Conservation (phyloP, 2,888 invertebrate genomes). For the Hybos culiciformis region DNA sequence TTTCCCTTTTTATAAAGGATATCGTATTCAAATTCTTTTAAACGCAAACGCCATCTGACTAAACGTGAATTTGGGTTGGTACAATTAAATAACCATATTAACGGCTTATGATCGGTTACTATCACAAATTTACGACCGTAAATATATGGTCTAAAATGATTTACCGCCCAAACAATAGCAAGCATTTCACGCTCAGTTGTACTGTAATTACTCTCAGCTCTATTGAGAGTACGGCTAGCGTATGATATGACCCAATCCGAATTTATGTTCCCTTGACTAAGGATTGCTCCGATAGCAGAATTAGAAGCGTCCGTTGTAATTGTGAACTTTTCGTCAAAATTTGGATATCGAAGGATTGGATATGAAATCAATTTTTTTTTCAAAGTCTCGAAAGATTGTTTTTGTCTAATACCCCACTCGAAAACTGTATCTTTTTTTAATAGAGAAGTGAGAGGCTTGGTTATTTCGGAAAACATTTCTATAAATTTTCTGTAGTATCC, state of each 20-base stretch:
- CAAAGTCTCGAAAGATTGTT: slow-evolving; percentile 3
- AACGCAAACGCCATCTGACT: slow-evolving; percentile 10
- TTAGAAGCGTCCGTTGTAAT: slow-evolving; percentile 21
- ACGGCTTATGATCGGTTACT: slow-evolving; percentile 9
- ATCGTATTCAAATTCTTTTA: slow-evolving; percentile 16
- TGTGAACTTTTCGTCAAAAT: slow-evolving; percentile 20
- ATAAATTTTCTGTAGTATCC: no score
- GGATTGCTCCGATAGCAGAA: slow-evolving; percentile 16
- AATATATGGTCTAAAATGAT: no score
- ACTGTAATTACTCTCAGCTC: slow-evolving; percentile 16
- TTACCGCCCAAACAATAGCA: no score
- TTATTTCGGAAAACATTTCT: no score
- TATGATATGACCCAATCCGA: slow-evolving; percentile 17
- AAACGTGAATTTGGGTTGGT: slow-evolving; percentile 6
- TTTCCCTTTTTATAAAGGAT: slow-evolving; percentile 15
- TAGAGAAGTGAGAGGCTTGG: no score
- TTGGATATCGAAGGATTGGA: slow-evolving; percentile 25
- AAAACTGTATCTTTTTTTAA: no score
- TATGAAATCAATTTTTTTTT: slow-evolving; percentile 10
- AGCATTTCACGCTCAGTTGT: slow-evolving; percentile 18
- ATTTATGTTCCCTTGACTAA: slow-evolving; percentile 14
- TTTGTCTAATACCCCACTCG: no score
- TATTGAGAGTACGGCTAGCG: slow-evolving; percentile 17
- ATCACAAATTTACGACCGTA: slow-evolving; percentile 6
- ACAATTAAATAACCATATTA: slow-evolving; percentile 3